phyloP scores from a whole-genome alignment of 2,113 vertebrate species.

The Chroicocephalus ridibundus region DNA sequence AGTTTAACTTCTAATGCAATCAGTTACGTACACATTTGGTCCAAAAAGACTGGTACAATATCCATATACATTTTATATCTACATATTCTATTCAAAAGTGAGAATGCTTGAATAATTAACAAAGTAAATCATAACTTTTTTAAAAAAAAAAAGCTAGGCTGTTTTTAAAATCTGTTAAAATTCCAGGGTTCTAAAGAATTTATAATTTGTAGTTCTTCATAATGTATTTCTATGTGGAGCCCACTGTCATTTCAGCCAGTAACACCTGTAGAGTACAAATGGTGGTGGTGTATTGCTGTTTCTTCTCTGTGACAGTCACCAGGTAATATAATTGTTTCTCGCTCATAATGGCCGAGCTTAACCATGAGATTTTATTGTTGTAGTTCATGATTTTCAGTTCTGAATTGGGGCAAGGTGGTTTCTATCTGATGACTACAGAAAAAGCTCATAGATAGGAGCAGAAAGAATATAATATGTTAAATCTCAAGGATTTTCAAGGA shows the following conservation, averaged over 20 bases:
- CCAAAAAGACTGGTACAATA: background rate
- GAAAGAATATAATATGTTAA: background rate
- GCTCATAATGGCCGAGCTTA: background rate
- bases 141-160: background rate
- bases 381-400: background rate
- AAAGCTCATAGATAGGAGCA: background rate
- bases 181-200: background rate
- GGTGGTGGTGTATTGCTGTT: background rate
- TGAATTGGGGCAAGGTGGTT: background rate
- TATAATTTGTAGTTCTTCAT: background rate
- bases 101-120: background rate
- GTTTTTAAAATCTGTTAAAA: background rate
- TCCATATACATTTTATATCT: background rate
- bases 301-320: background rate
- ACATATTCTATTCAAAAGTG: background rate
- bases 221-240: background rate
- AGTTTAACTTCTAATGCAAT: background rate
- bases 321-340: background rate
- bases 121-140: background rate
- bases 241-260: background rate
- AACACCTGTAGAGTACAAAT: background rate
- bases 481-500: background rate
- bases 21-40: background rate
- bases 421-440: background rate
- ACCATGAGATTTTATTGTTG: background rate